Evolutionary conservation across 2,113 vertebrate species (phyloP).

Genomic region (Zapus hudsonius): DNA sequence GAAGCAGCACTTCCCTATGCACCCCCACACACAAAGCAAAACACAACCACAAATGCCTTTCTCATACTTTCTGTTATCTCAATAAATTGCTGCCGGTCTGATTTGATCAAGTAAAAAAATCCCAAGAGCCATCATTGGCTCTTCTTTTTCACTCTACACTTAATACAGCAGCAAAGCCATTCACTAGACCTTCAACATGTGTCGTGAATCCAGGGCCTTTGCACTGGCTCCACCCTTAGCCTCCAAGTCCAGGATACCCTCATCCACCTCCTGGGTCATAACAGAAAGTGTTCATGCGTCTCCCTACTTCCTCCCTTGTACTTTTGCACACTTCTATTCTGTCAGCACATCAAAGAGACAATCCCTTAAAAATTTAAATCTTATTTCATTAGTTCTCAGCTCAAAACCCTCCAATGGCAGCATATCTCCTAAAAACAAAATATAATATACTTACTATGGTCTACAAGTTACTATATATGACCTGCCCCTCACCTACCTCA

Average conservation of each 20-base stretch:
- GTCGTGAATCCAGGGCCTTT: not conserved
- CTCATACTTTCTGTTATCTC: not conserved
- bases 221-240: not conserved
- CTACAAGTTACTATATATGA: not conserved
- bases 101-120: not conserved
- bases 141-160: not conserved
- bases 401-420: not conserved
- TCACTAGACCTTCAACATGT: not conserved
- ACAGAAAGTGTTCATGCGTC: not conserved
- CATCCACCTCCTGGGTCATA: not conserved
- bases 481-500: not conserved
- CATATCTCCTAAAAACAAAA: not conserved
- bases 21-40: not conserved
- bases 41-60: not conserved
- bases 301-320: not conserved
- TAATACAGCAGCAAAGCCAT: not conserved
- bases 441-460: not conserved
- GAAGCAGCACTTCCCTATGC: not conserved
- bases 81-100: not conserved
- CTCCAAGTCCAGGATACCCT: not conserved
- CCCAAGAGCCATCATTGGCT: not conserved
- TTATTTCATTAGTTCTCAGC: not conserved
- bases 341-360: not conserved
- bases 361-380: not conserved
- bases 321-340: not conserved